Evolutionary conservation across 2,113 vertebrate species (phyloP), one percentile per base, ranked within the genome.

Genomic region (Grammomys surdaster): DNA sequence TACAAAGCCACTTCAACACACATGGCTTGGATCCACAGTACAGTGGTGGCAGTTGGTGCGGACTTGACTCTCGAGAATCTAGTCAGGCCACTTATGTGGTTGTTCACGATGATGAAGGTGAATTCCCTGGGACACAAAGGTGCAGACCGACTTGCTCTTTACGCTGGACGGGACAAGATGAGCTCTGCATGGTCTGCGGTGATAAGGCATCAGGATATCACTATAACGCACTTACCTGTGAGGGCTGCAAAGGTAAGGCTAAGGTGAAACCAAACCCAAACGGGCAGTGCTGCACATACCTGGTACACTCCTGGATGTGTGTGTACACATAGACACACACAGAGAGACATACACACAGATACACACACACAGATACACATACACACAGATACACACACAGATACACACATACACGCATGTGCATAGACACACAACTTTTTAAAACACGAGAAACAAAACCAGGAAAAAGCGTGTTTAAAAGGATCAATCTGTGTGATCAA

Each of bases 181-280:
- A 99, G 97, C 99, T 99, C 95, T 99, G 99, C 31, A 99, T 99
- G 85, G 99, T 99, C 93, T 99, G 99, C 48, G 99, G 99, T 3
- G 99, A 99, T 97, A 99, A 99, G 93, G 99, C 99, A 1, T 99
- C 99, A 0, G 99, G 99, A 5, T 99, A 99, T 93, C 99, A 99
- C 98, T 99, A 99, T 97, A 99, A 99, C 0, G 99, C 99, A 0
- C 99, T 99, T 9, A 99, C 99, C 93, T 99, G 99, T 19, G 99
- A 99, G 97, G 99, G 99, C 65, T 99, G 99, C 95, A 99, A 99
- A 99, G 99, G 99, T 99, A 97, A 95, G 96, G 67, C 33, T n/a
- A 96, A 92, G 20, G 88, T 56, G 65, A 73, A 92, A 48, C 26
- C 36, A 91, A 92, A 75, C 5, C 46, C 46, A 48, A 48, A 48